A percentile compares a stretch with the other conserved stretches of the same genome.
Evolutionary conservation across 2,797 vertebrate species (phyloP).

Genomic region (Chromobotia macracanthus): DNA sequence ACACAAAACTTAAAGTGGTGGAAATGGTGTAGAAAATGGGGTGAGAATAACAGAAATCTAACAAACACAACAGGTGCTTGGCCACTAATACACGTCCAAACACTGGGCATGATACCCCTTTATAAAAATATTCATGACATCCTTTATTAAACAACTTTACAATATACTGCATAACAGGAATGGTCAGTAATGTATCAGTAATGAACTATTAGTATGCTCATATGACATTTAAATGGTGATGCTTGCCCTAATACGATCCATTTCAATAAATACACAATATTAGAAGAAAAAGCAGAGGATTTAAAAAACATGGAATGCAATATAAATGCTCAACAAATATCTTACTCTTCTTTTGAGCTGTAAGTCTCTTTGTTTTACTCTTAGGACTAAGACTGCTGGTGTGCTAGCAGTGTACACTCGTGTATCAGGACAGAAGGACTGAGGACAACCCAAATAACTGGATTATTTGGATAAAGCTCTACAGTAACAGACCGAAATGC

Average conservation of each 20-base stretch:
- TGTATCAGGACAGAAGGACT: neutral
- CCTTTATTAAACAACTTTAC: neutral
- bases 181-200: too few relatives aligned
- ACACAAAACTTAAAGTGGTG: too few relatives aligned
- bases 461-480: conserved; percentile 56
- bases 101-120: too few relatives aligned
- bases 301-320: neutral
- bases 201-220: neutral
- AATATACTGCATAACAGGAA: conserved; percentile 12
- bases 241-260: neutral
- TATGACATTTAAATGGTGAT: neutral
- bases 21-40: too few relatives aligned
- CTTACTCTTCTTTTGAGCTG: neutral
- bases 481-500: conserved; percentile 47
- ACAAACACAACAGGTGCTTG: too few relatives aligned
- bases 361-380: neutral
- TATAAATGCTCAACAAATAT: neutral
- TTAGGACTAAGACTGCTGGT: neutral
- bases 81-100: too few relatives aligned
- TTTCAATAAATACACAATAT: neutral
- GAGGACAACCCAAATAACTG: neutral
- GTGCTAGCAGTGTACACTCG: neutral
- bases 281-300: neutral
- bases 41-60: too few relatives aligned
- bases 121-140: too few relatives aligned